Percentiles rank a stretch among this genome's conserved stretches.
These are phyloP conservation scores for Scaptomyza graminum DNA, from an alignment of 1,140 invertebrate species.

Conservation along the genomic window DNA sequence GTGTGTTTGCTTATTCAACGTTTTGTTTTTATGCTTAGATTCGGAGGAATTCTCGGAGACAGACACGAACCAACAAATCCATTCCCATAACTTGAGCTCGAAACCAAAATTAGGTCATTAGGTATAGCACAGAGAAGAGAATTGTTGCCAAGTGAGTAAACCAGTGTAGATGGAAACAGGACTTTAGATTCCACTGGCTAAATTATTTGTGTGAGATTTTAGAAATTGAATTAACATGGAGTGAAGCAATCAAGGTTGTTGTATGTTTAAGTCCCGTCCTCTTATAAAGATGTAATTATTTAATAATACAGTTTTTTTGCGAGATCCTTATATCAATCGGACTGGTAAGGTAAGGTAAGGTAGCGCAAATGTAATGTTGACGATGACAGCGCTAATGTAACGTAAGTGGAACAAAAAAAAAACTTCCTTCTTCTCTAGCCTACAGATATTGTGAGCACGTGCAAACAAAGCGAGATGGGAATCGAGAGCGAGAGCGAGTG, in stretches of 20 bases:
- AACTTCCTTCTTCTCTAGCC: slow-evolving; percentile 55
- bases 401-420: slow-evolving; percentile 64
- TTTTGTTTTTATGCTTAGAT: slow-evolving; percentile 41
- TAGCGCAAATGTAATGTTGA: not conserved
- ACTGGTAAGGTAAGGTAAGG: not conserved
- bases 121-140: slow-evolving; percentile 5
- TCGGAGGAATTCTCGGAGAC: slow-evolving; percentile 28
- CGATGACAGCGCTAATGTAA: slow-evolving; percentile 23
- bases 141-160: slow-evolving; percentile 8
- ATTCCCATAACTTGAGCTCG: slow-evolving; percentile 13
- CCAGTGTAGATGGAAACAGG: not conserved
- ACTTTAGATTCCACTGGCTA: not conserved
- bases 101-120: slow-evolving; percentile 47
- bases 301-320: too few relatives aligned
- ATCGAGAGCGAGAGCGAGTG: not conserved
- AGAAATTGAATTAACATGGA: not conserved
- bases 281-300: too few relatives aligned
- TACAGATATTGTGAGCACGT: not conserved
- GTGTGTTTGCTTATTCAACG: slow-evolving; percentile 28
- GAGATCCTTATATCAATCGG: too few relatives aligned
- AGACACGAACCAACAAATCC: not conserved
- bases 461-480: not conserved
- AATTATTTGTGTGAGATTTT: too few relatives aligned
- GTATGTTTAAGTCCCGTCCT: too few relatives aligned
- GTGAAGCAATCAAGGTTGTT: not conserved